Evolutionary conservation across 2,888 invertebrate species (phyloP), one percentile per base, ranked within the genome.

Genomic region (Zaprionus bogoriensis): DNA sequence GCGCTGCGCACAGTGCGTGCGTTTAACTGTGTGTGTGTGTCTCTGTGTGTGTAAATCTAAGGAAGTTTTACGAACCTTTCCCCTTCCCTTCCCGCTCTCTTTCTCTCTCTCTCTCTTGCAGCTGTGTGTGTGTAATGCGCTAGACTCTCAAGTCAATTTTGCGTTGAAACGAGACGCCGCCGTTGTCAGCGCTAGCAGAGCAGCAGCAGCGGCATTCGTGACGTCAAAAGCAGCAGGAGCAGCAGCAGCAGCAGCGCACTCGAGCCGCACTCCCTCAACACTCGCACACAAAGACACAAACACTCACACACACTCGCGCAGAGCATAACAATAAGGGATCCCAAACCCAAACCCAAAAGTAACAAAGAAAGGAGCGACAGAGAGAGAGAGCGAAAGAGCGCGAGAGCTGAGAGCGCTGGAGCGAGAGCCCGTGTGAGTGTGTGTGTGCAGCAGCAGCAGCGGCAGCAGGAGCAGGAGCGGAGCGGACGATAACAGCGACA

Each of bases 101-200:
- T 30, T 27, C 38, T 47, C 44, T 19, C n/a, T 28, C 38, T 44
- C 17, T 44, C 27, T 46, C 36, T 55, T 61, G 60, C 60, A 75
- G 65, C 58, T 50, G 71, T 52, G 67, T 46, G 67, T 46, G 62
- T 74, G 75, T 69, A 74, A 73, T 73, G 75, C 52, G 74, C 73
- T 74, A 74, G 69, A 74, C 73, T 73, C 62, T 74, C 62, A 62
- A 74, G 73, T 73, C 74, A 74, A 73, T 74, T 73, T 69, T 53
- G 74, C 62, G 74, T 59, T 67, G 66, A 74, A 71, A 62, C 57
- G 71, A 55, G 67, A 60, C 71, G 67, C 59, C 53, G 60, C 22
- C 64, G 55, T 44, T 42, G 51, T 25, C 42, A 45, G 20, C 50
- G 42, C 54, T 32, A 20, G 52, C 64, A 63, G 48, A 62, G 63